Base-by-base conservation (phyloP, 2,888 invertebrate species). In the Acanthosoma haemorrhoidale region DNA sequence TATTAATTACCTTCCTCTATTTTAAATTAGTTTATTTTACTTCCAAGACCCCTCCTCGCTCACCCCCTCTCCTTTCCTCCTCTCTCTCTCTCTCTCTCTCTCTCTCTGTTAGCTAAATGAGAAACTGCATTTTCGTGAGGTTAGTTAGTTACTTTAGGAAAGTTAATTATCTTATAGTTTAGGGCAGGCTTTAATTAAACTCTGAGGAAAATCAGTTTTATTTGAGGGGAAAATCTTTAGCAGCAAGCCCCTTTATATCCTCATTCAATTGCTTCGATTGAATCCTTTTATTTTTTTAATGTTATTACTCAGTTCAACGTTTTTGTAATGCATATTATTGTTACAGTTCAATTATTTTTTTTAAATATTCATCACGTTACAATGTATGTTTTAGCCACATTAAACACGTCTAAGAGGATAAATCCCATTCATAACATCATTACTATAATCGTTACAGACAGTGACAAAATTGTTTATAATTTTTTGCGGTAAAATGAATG, bases 11-110 rank as follows among this genome's bases (percentile, higher is more conserved):
- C 34, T 59, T 32, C 18, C 34, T 59, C 59, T 59, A 59, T 59
- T 59, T 59, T 59, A 32, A 59, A 59, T 59, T 59, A 59, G 59
- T 59, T 59, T 59, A 59, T 59, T 59, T 59, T 59, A 59, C 59
- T 59, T 59, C n/a, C 38, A 8, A 8, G 9, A 51, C 25, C 9
- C 21, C 1, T 9, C 39, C 29, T 15, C 15, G 4, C 43, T 8
- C 43, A 16, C 43, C 13, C 15, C 13, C 18, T 43, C 43, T 15
- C 43, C 6, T 43, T 43, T 32, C 29, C 16, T 25, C 16, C 13
- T n/a, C 4, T 51, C 25, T 51, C 51, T 51, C 51, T 15, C 51
- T 34, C 60, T 13, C 60, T 60, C 36, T 34, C 60, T 21, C 32
- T 4, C 25, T 29, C 41, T 41, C 41, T 11, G 41, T 41, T 51